phyloP scores from a whole-genome alignment of 1,140 invertebrate genomes.

The Octopus sinensis region DNA sequence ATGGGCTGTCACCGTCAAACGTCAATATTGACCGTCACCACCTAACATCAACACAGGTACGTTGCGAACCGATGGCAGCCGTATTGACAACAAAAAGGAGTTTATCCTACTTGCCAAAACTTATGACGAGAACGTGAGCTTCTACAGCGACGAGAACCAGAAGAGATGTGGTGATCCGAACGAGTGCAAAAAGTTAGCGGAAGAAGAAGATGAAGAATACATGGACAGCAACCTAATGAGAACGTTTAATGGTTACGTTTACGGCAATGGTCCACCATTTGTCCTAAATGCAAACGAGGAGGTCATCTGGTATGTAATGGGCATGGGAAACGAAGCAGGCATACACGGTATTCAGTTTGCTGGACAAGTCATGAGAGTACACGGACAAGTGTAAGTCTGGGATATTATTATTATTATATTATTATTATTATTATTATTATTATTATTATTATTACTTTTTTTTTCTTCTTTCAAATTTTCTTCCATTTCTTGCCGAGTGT shows the following conservation, averaged over 20 bases:
- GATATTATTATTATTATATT: no score
- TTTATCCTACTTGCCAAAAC: constrained; percentile 36
- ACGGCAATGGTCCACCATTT: constrained; percentile 38
- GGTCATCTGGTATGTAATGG: constrained; percentile 40
- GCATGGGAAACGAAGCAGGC: constrained; percentile 34
- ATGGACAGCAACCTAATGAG: constrained; percentile 24
- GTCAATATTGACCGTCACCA: no score
- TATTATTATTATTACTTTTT: no score
- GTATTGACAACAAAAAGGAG: constrained; percentile 37
- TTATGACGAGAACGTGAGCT: constrained; percentile 44
- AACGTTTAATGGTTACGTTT: constrained; percentile 45
- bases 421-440: no score
- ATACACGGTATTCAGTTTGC: constrained; percentile 35
- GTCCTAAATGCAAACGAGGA: constrained; percentile 29
- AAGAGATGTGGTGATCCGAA: constrained; percentile 20
- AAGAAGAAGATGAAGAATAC: constrained; percentile 22
- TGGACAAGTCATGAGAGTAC: constrained; percentile 16
- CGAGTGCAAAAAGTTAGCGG: constrained; percentile 12
- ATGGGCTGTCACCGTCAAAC: no score
- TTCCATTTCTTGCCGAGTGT: no score
- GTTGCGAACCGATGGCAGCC: constrained; percentile 24
- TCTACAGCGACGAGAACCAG: constrained; percentile 35
- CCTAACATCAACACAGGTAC: constrained; percentile 13
- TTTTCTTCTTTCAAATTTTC: no score
- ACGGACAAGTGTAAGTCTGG: no score